Evolutionary conservation across 1,140 invertebrate genomes (phyloP).

Genomic region (Piezodorus guildinii): DNA sequence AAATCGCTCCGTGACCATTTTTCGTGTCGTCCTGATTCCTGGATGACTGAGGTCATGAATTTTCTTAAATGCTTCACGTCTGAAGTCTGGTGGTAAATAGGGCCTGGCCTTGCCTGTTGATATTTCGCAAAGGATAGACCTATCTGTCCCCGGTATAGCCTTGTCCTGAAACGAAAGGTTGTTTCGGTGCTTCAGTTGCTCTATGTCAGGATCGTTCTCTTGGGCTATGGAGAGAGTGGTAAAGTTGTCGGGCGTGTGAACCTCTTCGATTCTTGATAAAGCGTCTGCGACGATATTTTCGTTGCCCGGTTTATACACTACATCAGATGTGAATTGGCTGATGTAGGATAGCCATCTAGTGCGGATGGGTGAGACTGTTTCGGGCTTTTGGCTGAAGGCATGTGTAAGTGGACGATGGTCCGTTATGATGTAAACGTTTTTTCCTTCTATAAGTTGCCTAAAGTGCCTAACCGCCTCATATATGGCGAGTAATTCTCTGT

Average conservation of each 20-base stretch:
- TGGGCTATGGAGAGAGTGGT: neutral
- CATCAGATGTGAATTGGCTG: neutral
- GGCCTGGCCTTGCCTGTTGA: no score
- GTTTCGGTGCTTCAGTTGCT: no score
- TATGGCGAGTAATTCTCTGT: neutral
- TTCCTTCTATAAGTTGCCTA: neutral
- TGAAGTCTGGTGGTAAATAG: no score
- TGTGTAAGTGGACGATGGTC: neutral
- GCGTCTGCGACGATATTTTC: neutral
- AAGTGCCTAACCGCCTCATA: neutral
- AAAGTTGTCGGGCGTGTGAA: neutral
- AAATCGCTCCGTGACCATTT: no score
- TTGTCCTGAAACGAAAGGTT: no score
- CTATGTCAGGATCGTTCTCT: no score
- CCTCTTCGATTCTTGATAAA: neutral
- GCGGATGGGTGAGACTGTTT: neutral
- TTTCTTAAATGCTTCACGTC: no score
- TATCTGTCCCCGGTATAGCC: no score
- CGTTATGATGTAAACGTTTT: neutral
- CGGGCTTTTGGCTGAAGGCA: neutral
- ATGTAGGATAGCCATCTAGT: neutral
- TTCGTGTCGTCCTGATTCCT: no score
- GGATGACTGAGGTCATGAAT: no score
- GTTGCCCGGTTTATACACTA: neutral
- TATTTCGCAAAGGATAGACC: no score